Evolutionary conservation across 2,888 invertebrate species (phyloP).

Genomic region (Cybosia mesomella): DNA sequence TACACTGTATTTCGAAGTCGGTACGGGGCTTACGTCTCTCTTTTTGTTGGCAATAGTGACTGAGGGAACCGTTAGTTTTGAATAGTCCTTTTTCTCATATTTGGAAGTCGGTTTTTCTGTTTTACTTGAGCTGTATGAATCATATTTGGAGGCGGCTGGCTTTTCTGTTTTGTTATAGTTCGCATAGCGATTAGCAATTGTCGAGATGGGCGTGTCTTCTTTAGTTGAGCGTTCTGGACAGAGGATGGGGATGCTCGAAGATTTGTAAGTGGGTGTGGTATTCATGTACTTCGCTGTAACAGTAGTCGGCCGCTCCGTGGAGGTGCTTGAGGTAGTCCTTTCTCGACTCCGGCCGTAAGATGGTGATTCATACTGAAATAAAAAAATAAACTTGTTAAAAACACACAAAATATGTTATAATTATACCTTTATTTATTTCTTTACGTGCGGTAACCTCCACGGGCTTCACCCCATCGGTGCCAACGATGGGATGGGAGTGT

Average conservation of each 20-base stretch:
- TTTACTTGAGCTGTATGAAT: constrained; percentile 52
- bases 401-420: neutral
- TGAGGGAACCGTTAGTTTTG: constrained; percentile 74
- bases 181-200: constrained; percentile 78
- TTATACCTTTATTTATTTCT: too few species aligned
- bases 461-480: too few species aligned
- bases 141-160: constrained; percentile 64
- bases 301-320: constrained; percentile 74
- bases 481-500: too few species aligned
- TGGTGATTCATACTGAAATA: constrained; percentile 80
- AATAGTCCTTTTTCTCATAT: constrained; percentile 84
- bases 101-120: constrained; percentile 58
- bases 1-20: constrained; percentile 77
- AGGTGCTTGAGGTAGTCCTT: constrained; percentile 59
- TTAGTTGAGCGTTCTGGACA: constrained; percentile 71
- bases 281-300: constrained; percentile 81
- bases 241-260: constrained; percentile 82
- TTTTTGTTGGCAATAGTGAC: constrained; percentile 74
- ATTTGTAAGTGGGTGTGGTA: constrained; percentile 76
- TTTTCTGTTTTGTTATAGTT: constrained; percentile 61
- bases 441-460: too few species aligned
- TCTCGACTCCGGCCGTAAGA: constrained; percentile 76
- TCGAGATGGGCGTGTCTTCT: constrained; percentile 78
- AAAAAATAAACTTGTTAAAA: constrained; percentile 22
- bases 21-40: constrained; percentile 87